Conservation (phyloP, 2,888 invertebrate species). For the Dicranocentrus wangi region DNA sequence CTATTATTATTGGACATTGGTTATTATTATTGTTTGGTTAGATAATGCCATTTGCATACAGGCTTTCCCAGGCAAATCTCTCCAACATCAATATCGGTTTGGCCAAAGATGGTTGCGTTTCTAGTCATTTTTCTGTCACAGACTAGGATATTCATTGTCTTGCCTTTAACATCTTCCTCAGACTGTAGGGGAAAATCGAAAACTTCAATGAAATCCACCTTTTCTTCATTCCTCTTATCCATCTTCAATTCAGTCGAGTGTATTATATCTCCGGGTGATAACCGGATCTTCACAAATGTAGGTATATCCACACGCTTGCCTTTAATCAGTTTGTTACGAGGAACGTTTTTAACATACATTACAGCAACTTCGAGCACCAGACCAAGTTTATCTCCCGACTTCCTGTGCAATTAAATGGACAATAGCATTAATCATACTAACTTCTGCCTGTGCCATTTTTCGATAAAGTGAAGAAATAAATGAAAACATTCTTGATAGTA, state of each 20-base stretch:
- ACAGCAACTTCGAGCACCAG: slow-evolving; percentile 66
- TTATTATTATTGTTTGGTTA: too few relatives aligned
- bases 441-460: too few relatives aligned
- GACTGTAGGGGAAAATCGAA: slow-evolving; percentile 59
- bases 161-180: slow-evolving; percentile 28
- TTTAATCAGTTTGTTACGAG: background rate
- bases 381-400: background rate
- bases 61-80: slow-evolving; percentile 56
- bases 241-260: slow-evolving; percentile 61
- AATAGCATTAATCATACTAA: too few relatives aligned
- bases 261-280: slow-evolving; percentile 58
- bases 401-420: too few relatives aligned
- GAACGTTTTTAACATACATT: slow-evolving; percentile 64
- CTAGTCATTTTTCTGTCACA: slow-evolving; percentile 70
- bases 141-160: slow-evolving; percentile 57
- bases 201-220: slow-evolving; percentile 64
- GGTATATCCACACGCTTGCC: too few relatives aligned
- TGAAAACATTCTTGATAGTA: too few relatives aligned
- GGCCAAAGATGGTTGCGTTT: slow-evolving; percentile 59
- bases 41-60: slow-evolving; percentile 59
- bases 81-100: slow-evolving; percentile 44
- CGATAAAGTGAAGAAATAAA: too few relatives aligned
- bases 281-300: slow-evolving; percentile 64
- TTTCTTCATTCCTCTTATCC: slow-evolving; percentile 50
- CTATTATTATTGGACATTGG: too few relatives aligned